Percentiles rank a stretch among this genome's conserved stretches.
Evolutionary conservation across 2,888 invertebrate genomes (phyloP).

Genomic region (Agrotis ipsilon): DNA sequence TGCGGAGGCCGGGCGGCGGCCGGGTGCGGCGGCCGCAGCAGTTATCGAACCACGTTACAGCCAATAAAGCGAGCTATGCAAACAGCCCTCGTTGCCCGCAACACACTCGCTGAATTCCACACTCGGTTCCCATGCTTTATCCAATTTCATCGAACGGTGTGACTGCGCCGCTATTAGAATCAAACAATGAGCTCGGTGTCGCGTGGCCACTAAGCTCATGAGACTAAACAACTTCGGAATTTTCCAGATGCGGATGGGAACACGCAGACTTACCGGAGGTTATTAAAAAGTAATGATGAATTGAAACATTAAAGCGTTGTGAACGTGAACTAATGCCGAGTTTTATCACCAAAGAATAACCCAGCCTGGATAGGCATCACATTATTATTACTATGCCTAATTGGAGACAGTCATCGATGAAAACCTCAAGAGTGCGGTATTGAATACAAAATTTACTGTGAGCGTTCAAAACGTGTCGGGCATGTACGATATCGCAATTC

Average conservation of each 20-base stretch:
- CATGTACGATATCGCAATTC: slow-evolving; percentile 75
- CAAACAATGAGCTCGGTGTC: slow-evolving; percentile 87
- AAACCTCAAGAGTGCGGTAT: slow-evolving; percentile 69
- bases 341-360: slow-evolving; percentile 20
- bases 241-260: slow-evolving; percentile 77
- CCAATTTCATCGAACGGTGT: slow-evolving; percentile 88
- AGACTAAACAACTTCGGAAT: slow-evolving; percentile 81
- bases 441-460: slow-evolving; percentile 77
- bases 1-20: slow-evolving; percentile 65
- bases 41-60: slow-evolving; percentile 84
- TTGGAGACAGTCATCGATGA: slow-evolving; percentile 70
- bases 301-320: slow-evolving; percentile 33
- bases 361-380: slow-evolving; percentile 4
- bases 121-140: slow-evolving; percentile 89
- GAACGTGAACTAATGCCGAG: slow-evolving; percentile 27
- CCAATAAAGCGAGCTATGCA: slow-evolving; percentile 90
- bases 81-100: slow-evolving; percentile 81
- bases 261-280: slow-evolving; percentile 63
- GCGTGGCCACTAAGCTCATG: slow-evolving; percentile 80
- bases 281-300: slow-evolving; percentile 61
- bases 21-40: slow-evolving; percentile 71
- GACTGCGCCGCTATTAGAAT: slow-evolving; percentile 82
- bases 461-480: slow-evolving; percentile 75
- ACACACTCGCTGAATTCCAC: slow-evolving; percentile 85
- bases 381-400: slow-evolving; percentile 50